Conservation (phyloP, 1,140 invertebrate species). For the Drosophila trapezifrons region DNA sequence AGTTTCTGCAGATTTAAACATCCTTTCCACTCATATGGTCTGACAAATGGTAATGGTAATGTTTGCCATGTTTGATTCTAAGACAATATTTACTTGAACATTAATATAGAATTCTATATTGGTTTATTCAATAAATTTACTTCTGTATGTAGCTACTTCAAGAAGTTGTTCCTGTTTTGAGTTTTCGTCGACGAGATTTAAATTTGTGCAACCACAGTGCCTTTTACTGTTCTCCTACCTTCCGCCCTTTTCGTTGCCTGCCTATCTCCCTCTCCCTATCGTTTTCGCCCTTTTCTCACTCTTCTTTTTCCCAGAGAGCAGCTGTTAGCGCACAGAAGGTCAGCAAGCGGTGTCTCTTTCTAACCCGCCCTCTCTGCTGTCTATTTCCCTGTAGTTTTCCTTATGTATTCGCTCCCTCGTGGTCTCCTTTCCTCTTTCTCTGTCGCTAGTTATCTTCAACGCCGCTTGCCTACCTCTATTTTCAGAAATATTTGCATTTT, state of each 20-base stretch:
- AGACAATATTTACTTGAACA: background rate
- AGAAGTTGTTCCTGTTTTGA: background rate
- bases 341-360: conserved; percentile 17
- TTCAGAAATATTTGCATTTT: conserved; percentile 26
- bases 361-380: conserved; percentile 1
- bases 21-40: background rate
- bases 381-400: conserved; percentile 5
- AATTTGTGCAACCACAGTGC: conserved; percentile 27
- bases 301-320: conserved; percentile 25
- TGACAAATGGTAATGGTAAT: background rate
- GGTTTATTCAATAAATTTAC: background rate
- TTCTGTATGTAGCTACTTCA: background rate
- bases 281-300: conserved; percentile 18
- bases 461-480: conserved; percentile 26
- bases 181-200: too few relatives aligned
- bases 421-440: conserved; percentile 8
- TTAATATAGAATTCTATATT: too few relatives aligned
- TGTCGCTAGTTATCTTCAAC: background rate
- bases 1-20: background rate
- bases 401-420: conserved; percentile 22
- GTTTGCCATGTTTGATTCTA: too few relatives aligned
- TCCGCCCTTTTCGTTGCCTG: background rate
- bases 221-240: conserved; percentile 7
- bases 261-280: conserved; percentile 17
- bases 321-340: conserved; percentile 39